Evolutionary conservation across 2,888 invertebrate genomes (phyloP), one percentile per base, ranked within the genome.

Genomic region (Andrena haemorrhoa): DNA sequence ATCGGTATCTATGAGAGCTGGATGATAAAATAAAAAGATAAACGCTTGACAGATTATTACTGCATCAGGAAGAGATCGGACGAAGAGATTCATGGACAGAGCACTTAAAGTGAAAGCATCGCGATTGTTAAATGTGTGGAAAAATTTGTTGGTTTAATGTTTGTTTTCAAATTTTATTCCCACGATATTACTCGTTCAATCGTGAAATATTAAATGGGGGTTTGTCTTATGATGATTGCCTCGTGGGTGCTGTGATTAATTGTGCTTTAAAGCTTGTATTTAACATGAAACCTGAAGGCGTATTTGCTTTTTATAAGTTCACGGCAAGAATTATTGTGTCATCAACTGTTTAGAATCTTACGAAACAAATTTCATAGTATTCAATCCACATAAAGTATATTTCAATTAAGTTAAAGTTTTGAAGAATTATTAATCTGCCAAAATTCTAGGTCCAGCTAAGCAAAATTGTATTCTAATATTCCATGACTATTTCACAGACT

Each of bases 51-150:
- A 60, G 49, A 33, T 51, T 31, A 53, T 72, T 83, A 75, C 60
- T 16, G 10, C 33, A 72, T 49, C 72, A 75, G 82, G 72, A 83
- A 78, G 70, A 60, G 51, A 56, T 51, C 20, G 47, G 51, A 33
- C 16, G 56, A 60, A 72, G 7, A 61, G 56, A 69, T 56, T 41
- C 10, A 6, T 8, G 33, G 35, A 33, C 49, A 41, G 47, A 72
- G 41, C 31, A 29, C 41, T 41, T 31, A 41, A 20, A 29, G 66
- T 75, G 79, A 76, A 83, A 83, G 69, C 69, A 75, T 71, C 66
- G 53, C 20, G 29, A 26, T 31, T 7, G 16, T 63, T 47, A 26
- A 26, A 49, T 12, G 16, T 26, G n/a, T 4, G 8, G n/a, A 41
- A 77, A 77, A 72, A 70, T 51, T 64, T 33, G 10, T 56, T 51